Conservation (phyloP, 2,113 vertebrate species). For the Microtus richardsoni region DNA sequence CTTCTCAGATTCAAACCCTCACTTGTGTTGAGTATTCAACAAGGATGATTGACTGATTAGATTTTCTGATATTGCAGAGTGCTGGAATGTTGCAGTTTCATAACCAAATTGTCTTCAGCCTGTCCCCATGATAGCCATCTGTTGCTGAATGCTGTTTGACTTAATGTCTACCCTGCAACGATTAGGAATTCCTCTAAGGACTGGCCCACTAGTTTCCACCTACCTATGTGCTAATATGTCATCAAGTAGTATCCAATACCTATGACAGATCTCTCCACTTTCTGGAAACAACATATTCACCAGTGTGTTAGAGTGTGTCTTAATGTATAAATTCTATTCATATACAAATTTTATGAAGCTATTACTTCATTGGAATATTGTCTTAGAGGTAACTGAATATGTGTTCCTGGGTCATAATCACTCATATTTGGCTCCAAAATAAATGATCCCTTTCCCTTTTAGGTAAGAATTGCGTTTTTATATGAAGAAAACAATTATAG, state of each 20-base stretch:
- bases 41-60: background rate
- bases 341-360: background rate
- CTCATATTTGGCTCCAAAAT: background rate
- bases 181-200: background rate
- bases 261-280: background rate
- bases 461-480: background rate
- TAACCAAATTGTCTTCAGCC: background rate
- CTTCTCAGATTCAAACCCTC: background rate
- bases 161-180: background rate
- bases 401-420: background rate
- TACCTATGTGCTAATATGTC: background rate
- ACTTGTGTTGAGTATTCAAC: background rate
- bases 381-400: background rate
- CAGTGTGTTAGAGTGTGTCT: background rate
- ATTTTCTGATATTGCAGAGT: background rate
- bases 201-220: background rate
- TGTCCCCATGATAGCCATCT: background rate
- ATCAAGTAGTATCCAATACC: background rate
- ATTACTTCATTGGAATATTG: background rate
- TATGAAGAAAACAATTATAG: background rate
- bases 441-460: background rate
- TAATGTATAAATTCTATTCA: background rate
- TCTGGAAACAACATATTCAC: background rate
- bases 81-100: background rate
- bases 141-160: background rate